Base-by-base conservation (phyloP, 2,888 invertebrate species). In the Cataglyphis livida region DNA sequence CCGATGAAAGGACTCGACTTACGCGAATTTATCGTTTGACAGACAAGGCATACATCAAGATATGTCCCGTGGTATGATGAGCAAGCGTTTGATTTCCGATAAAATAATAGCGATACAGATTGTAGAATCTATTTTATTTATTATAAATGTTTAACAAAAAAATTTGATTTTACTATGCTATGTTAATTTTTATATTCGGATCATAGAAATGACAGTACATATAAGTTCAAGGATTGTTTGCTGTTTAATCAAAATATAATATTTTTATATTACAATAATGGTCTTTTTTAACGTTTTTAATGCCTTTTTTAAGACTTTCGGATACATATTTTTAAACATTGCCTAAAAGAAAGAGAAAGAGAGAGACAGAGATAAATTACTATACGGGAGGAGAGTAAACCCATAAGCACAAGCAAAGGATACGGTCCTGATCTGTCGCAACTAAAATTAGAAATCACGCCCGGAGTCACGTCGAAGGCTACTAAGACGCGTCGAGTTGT, bases 361-460 rank as follows among this genome's bases (percentile, higher is more conserved):
- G 15, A 28, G 62, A 28, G 62, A 66, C 61, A 57, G 73, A 65
- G 70, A 51, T 18, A 71, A 15, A 61, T 74, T 62, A 44, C 5
- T 68, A 35, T 10, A 38, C 65, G 7, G 41, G 28, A 59, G 51
- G 15, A 73, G 35, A 78, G 44, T 51, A 48, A 51, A 48, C 73
- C 48, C 81, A 71, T 64, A 65, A 64, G 70, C 38, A 54, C 38
- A 61, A 83, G 59, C 57, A 65, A 59, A 79, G 54, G 66, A 61
- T 88, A 90, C 92, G 90, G 86, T 87, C 90, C 91, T 91, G 91
- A 85, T 86, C 78, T 81, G 89, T 88, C 88, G 85, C 81, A 81
- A 75, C 90, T 92, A 92, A 91, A 92, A 92, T 92, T 92, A 92
- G 92, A 88, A 85, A 65, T 86, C 78, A 87, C 87, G 57, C 83